Evolutionary conservation across 2,888 invertebrate genomes (phyloP).

Genomic region (Helleia helle): DNA sequence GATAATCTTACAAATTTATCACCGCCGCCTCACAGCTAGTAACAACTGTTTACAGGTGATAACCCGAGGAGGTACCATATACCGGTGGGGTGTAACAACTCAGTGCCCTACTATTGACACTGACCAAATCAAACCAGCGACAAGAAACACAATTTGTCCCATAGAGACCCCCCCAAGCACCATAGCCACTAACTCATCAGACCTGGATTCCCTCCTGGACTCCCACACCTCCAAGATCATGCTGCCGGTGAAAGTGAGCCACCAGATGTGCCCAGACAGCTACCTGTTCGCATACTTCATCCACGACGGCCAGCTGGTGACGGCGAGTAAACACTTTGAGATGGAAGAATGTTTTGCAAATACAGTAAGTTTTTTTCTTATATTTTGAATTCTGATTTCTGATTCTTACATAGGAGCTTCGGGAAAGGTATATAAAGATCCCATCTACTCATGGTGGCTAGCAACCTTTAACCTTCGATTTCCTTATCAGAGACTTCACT

Average conservation of each 20-base stretch:
- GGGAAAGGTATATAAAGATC: no score
- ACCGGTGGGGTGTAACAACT: slow-evolving; percentile 63
- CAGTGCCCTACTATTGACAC: slow-evolving; percentile 49
- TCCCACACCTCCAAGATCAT: slow-evolving; percentile 44
- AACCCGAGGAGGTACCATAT: slow-evolving; percentile 57
- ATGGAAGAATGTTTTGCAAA: slow-evolving; percentile 74
- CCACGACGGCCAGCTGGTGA: slow-evolving; percentile 69
- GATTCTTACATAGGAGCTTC: no score
- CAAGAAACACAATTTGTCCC: slow-evolving; percentile 36
- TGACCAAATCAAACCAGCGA: slow-evolving; percentile 34
- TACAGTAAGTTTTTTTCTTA: slow-evolving; percentile 45
- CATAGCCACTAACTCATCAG: slow-evolving; percentile 17
- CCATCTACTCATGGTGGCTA: no score
- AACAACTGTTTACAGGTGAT: no score
- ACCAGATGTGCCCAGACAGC: slow-evolving; percentile 68
- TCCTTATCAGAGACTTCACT: no score
- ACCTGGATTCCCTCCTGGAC: slow-evolving; percentile 38
- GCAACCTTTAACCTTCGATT: no score
- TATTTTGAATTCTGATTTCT: no score
- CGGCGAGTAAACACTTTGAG: slow-evolving; percentile 67
- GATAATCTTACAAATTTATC: no score
- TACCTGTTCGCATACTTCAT: slow-evolving; percentile 72
- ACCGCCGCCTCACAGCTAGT: no score
- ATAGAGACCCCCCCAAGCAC: no score
- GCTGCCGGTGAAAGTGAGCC: slow-evolving; percentile 56